Percentiles rank a stretch among this genome's conserved stretches.
Evolutionary conservation across 2,888 invertebrate genomes (phyloP).

Genomic region (Exephanes ischioxanthus): DNA sequence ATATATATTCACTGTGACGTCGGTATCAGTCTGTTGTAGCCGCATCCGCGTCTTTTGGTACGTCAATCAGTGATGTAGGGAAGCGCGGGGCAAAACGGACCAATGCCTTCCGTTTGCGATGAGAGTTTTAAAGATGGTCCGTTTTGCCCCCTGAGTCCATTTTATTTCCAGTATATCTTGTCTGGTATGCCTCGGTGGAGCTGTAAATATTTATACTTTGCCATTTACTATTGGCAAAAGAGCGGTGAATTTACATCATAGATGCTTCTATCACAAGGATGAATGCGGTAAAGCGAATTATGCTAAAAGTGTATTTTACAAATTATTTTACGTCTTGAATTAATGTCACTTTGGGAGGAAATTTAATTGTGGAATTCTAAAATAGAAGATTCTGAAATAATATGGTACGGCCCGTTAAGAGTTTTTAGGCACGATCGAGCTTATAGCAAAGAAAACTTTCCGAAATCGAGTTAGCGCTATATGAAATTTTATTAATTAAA

Average conservation of each 20-base stretch:
- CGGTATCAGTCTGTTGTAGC: conserved; percentile 1
- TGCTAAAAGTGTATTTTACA: not conserved
- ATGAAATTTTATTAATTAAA: too few species aligned
- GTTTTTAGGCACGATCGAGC: not conserved
- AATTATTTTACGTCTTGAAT: not conserved
- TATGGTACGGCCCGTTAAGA: not conserved
- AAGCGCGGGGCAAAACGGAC: not conserved
- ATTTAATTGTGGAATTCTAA: not conserved
- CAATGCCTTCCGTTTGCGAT: not conserved
- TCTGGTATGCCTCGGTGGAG: not conserved
- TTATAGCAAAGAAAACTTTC: too few species aligned
- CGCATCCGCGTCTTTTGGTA: conserved; percentile 1
- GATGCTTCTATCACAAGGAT: not conserved
- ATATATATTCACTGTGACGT: not conserved
- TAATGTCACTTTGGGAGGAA: not conserved
- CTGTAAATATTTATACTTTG: conserved; percentile 6
- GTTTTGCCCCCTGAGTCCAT: not conserved
- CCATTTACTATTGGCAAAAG: not conserved
- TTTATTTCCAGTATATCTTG: not conserved
- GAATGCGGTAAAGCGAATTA: not conserved
- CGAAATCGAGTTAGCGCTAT: too few species aligned
- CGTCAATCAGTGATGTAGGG: not conserved
- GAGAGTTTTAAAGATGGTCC: not conserved
- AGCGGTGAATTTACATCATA: not conserved
- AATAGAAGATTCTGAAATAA: not conserved